phyloP scores from a whole-genome alignment of 2,113 vertebrate species.

The Corythoichthys haematopterus region DNA sequence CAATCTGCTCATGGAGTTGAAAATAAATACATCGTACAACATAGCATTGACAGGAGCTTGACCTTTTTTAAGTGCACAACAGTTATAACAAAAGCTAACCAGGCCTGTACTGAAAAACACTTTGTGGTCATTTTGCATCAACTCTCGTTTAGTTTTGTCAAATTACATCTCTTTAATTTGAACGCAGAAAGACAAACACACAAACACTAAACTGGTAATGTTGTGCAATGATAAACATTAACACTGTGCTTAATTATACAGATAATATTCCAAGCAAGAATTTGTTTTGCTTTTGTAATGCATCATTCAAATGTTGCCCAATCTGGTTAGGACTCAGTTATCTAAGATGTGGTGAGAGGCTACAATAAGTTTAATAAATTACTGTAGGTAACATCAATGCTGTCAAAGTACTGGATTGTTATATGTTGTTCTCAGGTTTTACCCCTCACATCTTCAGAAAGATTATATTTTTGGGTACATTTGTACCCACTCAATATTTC shows the following conservation, averaged over 20 bases:
- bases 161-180: constrained; percentile 1
- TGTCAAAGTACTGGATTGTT: too few species aligned
- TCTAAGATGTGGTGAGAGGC: not conserved
- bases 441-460: too few species aligned
- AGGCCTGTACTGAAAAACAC: not conserved
- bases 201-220: not conserved
- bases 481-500: too few species aligned
- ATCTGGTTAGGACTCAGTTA: not conserved
- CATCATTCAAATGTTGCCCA: too few species aligned
- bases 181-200: not conserved
- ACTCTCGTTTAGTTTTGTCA: not conserved
- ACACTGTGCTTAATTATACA: not conserved
- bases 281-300: too few species aligned
- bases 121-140: not conserved
- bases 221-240: not conserved
- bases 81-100: not conserved
- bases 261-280: not conserved
- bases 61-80: not conserved
- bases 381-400: too few species aligned
- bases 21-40: too few species aligned
- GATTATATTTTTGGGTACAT: too few species aligned
- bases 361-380: too few species aligned
- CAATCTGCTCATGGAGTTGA: too few species aligned
- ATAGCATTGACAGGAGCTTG: not conserved
- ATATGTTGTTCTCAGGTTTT: too few species aligned